These are phyloP conservation scores for Aphaenogaster rudis DNA, from an alignment of 1,140 invertebrate genomes.

Conservation along the genomic window DNA sequence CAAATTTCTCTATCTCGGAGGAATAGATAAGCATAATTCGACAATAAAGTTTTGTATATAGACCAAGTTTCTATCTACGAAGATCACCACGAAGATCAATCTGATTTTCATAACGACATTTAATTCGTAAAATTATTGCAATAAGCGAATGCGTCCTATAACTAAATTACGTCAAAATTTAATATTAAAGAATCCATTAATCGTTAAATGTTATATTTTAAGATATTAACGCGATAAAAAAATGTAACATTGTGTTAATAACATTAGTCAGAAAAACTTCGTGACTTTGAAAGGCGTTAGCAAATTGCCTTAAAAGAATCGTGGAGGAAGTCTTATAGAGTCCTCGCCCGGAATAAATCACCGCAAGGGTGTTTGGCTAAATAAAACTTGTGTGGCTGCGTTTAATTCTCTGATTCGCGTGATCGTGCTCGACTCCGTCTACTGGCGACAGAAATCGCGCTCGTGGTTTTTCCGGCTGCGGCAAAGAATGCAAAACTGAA, in stretches of 20 bases:
- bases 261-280: not conserved
- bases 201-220: not conserved
- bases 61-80: not conserved
- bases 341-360: not conserved
- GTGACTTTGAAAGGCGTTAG: not conserved
- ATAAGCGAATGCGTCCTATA: not conserved
- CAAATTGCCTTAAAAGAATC: not conserved
- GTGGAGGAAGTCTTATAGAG: not conserved
- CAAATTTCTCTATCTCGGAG: slow-evolving; percentile 24
- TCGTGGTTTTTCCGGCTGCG: not conserved
- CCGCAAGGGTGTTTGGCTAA: not conserved
- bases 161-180: not conserved
- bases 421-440: not conserved
- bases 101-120: not conserved
- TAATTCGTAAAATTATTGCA: slow-evolving; percentile 7
- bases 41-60: not conserved
- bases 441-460: not conserved
- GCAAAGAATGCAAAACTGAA: slow-evolving; percentile 33
- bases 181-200: not conserved
- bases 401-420: slow-evolving; percentile 28
- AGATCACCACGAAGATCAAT: not conserved
- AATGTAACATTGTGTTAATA: not conserved
- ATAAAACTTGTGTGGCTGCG: slow-evolving; percentile 38
- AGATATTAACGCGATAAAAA: not conserved
- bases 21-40: slow-evolving; percentile 13